Evolutionary conservation across 2,797 vertebrate genomes (phyloP), one percentile per base, ranked within the genome.

Genomic region (Masticophis lateralis): DNA sequence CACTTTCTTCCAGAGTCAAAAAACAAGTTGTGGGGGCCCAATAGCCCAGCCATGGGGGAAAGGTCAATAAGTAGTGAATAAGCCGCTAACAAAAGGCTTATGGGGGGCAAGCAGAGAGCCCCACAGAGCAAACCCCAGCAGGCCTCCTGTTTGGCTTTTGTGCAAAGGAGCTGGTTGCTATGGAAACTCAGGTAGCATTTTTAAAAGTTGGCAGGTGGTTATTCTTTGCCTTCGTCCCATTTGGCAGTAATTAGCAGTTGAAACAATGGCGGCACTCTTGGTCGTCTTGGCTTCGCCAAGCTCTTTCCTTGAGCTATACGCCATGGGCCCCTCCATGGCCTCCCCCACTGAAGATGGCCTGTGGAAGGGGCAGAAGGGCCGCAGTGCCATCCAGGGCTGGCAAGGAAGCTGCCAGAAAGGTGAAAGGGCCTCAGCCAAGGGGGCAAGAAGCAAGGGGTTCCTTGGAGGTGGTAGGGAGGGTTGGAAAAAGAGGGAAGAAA

Each of bases 101-200:
- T 3, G 10, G 94, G 92, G 90, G 32, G 92, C 47, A 27, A 88
- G 25, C n/a, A 22, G 5, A 56, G 6, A 91, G 25, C 43, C 2
- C 27, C 0, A 0, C 55, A 91, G 66, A 69, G 53, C 18, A n/a
- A 90, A 1, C 95, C 95, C 92, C 94, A 57, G 0, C 0, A 0
- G 94, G 95, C 79, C 56, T 92, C 92, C 93, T 3, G 63, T 94
- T 95, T 28, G 0, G 0, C 53, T 10, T 94, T 96, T 69, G 95
- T 92, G 96, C 95, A 63, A 93, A 97, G 91, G 69, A 47, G 96
- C 96, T 92, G 91, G 43, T 95, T 60, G 13, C 95, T 56, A 96
- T 51, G 57, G 96, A 95, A 97, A 96, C 94, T 3, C 96, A 63
- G 43, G 96, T 95, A 96, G 94, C 95, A 57, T 92, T 95, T 95